phyloP scores from a whole-genome alignment of 1,140 invertebrate species.

The Riptortus pedestris region DNA sequence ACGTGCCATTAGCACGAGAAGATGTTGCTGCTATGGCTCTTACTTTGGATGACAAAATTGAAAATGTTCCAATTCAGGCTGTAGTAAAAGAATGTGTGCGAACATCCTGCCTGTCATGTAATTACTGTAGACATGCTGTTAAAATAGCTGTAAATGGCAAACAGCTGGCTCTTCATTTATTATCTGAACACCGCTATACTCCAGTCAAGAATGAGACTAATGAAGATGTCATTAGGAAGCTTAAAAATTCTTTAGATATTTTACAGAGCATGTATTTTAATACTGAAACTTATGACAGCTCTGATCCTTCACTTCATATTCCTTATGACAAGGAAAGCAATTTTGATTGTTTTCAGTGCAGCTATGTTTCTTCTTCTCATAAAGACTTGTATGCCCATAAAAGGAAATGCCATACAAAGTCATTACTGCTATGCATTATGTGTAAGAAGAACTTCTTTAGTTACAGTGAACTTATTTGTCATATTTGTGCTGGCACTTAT shows the following conservation, averaged over 20 bases:
- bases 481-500: conserved; percentile 68
- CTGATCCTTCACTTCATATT: conserved; percentile 42
- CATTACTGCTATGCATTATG: conserved; percentile 67
- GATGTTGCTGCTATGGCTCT: conserved; percentile 57
- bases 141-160: conserved; percentile 71
- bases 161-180: conserved; percentile 63
- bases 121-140: conserved; percentile 72
- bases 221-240: conserved; percentile 53
- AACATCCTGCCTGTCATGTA: conserved; percentile 53
- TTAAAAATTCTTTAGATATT: conserved; percentile 52
- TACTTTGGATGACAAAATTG: conserved; percentile 58
- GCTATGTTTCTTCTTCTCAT: conserved; percentile 58
- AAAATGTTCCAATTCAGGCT: conserved; percentile 56
- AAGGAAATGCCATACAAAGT: conserved; percentile 70
- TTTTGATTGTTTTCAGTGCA: conserved; percentile 75
- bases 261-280: conserved; percentile 56
- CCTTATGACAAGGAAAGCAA: conserved; percentile 40
- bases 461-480: conserved; percentile 73
- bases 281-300: conserved; percentile 53
- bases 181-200: conserved; percentile 61
- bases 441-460: conserved; percentile 74
- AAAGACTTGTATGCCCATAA: conserved; percentile 76
- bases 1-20: conserved; percentile 44
- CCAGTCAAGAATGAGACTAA: conserved; percentile 57
- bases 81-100: conserved; percentile 60